Conservation (phyloP, 1,140 invertebrate species). For the Nylanderia fulva region DNA sequence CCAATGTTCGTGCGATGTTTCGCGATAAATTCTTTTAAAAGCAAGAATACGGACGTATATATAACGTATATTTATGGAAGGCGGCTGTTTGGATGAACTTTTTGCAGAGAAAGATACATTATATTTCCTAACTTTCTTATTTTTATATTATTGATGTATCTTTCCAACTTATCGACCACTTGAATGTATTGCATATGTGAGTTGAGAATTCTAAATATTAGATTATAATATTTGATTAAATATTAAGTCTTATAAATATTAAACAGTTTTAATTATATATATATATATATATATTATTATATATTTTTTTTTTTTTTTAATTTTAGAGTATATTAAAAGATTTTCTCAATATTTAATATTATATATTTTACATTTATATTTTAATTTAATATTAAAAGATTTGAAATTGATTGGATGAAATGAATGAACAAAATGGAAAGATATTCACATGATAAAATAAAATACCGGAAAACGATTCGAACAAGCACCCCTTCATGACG, state of each 20-base stretch:
- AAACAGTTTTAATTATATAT: not conserved
- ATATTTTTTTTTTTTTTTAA: too few species aligned
- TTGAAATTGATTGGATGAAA: not conserved
- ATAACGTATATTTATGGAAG: constrained; percentile 7
- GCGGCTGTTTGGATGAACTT: not conserved
- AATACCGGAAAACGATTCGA: constrained; percentile 37
- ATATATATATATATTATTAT: too few species aligned
- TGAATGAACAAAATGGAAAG: not conserved
- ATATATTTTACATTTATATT: too few species aligned
- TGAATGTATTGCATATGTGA: not conserved
- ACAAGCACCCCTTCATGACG: constrained; percentile 29
- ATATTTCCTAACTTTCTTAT: not conserved
- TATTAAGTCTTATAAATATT: not conserved
- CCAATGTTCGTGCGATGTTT: not conserved
- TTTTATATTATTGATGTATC: not conserved
- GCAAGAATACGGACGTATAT: not conserved
- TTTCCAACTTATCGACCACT: not conserved
- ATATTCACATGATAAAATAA: constrained; percentile 15
- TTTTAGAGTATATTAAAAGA: too few species aligned
- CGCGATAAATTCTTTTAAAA: not conserved
- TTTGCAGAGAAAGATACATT: not conserved
- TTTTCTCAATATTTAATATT: too few species aligned
- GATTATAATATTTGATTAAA: constrained; percentile 17
- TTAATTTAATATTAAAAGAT: too few species aligned
- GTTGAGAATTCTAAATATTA: not conserved